phyloP scores from a whole-genome alignment of 2,888 invertebrate species.

The Prosopocoilus inquinatus region DNA sequence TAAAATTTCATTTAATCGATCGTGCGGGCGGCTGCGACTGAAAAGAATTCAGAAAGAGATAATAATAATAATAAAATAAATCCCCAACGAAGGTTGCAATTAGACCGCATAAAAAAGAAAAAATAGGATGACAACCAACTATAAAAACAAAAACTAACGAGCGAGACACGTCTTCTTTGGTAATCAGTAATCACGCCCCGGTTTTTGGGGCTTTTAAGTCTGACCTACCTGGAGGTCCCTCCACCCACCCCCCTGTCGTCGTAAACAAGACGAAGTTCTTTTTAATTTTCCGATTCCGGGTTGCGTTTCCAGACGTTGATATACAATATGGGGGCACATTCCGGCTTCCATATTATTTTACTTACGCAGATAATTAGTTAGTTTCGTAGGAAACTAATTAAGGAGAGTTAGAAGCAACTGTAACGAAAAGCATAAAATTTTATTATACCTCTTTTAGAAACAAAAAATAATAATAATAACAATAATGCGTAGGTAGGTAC shows the following conservation, averaged over 20 bases:
- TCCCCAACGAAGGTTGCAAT: not conserved
- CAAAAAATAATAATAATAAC: too few species aligned
- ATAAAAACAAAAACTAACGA: constrained; percentile 12
- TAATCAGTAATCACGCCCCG: not conserved
- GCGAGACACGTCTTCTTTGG: not conserved
- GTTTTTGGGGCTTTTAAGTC: not conserved
- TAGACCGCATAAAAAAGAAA: constrained; percentile 7
- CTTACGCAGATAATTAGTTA: constrained; percentile 11
- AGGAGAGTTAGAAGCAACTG: not conserved
- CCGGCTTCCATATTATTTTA: constrained; percentile 16
- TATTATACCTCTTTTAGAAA: too few species aligned
- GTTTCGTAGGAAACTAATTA: constrained; percentile 7
- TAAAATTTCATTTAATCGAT: not conserved
- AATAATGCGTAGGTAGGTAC: too few species aligned
- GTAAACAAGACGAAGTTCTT: constrained; percentile 14
- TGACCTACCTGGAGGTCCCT: constrained; percentile 8
- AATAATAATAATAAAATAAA: too few species aligned
- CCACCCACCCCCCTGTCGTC: constrained; percentile 12
- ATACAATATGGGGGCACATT: constrained; percentile 9
- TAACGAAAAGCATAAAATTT: too few species aligned
- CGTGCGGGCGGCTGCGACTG: not conserved
- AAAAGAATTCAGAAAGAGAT: too few species aligned
- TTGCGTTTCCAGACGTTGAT: constrained; percentile 1
- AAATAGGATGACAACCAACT: not conserved
- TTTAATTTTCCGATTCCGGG: not conserved